Conservation (phyloP, 2,797 vertebrate genomes). For the Helostoma temminkii region DNA sequence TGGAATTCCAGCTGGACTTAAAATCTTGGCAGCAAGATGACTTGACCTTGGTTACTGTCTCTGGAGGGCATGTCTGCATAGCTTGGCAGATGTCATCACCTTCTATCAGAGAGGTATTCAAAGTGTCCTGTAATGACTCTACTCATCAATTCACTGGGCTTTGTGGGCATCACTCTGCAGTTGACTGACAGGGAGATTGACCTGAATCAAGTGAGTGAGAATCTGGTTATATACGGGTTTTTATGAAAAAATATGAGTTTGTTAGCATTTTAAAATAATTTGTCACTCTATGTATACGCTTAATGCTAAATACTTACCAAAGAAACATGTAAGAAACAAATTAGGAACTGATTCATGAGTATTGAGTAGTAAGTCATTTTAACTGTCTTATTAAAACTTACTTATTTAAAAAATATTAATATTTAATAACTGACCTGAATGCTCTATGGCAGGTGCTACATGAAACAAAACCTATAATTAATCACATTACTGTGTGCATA, state of each 20-base stretch:
- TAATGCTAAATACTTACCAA: not conserved
- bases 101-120: slow-evolving; percentile 76
- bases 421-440: not conserved
- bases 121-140: slow-evolving; percentile 56
- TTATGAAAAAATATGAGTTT: slow-evolving; percentile 11
- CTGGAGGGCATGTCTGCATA: slow-evolving; percentile 80
- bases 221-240: too few species aligned
- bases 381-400: too few species aligned
- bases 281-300: not conserved
- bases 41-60: slow-evolving; percentile 80
- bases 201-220: slow-evolving; percentile 44
- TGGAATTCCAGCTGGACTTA: slow-evolving; percentile 67
- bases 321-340: not conserved
- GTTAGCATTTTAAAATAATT: not conserved
- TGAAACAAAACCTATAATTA: not conserved
- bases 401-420: too few species aligned
- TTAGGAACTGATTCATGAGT: too few species aligned
- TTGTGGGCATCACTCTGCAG: slow-evolving; percentile 40
- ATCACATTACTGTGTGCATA: not conserved
- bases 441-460: not conserved
- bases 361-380: too few species aligned
- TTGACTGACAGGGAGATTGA: slow-evolving; percentile 61
- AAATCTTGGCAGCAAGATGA: slow-evolving; percentile 72
- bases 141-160: slow-evolving; percentile 22
- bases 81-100: slow-evolving; percentile 82